Evolutionary conservation across 2,888 invertebrate genomes (phyloP), one percentile per base, ranked within the genome.

Genomic region (Diachrysia chrysitis): DNA sequence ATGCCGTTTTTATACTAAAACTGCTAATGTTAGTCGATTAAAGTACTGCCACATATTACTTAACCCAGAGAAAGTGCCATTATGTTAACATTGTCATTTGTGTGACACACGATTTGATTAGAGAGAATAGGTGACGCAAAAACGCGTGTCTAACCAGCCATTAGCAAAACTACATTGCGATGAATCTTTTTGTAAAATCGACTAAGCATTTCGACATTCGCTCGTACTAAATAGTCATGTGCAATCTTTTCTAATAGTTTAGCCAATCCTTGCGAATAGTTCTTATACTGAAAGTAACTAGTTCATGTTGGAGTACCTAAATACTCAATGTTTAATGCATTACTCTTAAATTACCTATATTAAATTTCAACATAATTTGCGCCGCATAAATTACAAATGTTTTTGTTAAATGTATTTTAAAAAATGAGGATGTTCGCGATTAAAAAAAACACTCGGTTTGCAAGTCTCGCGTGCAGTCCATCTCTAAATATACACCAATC

Each of bases 41-140:
- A n/a, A n/a, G n/a, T n/a, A n/a, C n/a, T n/a, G n/a, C n/a, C n/a
- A n/a, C n/a, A 78, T 73, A 78, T 68, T 78, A 55, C 65, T 63
- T 69, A 73, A 63, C 62, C 1, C 46, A 69, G 57, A 60, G 79
- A 69, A 78, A 74, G 70, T 54, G 58, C 17, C 6, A 19, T 46
- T 57, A 23, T 64, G 48, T 51, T 58, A n/a, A 21, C 59, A 42
- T 42, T 63, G 61, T 66, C 69, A 63, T 66, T 78, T 64, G 66
- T 60, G 37, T 29, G 55, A 21, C 32, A 25, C 35, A 66, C 57
- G 23, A 48, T 56, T 63, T 60, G 53, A 70, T 70, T 73, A 65
- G 48, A 73, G 57, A 63, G 25, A 76, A 75, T 71, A 35, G 54
- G 48, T 71, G 79, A 62, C 57, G 79, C 71, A 76, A 77, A 46